These are phyloP conservation scores for Notarius quadriscutis DNA, from an alignment of 2,113 vertebrate genomes.

Conservation along the genomic window DNA sequence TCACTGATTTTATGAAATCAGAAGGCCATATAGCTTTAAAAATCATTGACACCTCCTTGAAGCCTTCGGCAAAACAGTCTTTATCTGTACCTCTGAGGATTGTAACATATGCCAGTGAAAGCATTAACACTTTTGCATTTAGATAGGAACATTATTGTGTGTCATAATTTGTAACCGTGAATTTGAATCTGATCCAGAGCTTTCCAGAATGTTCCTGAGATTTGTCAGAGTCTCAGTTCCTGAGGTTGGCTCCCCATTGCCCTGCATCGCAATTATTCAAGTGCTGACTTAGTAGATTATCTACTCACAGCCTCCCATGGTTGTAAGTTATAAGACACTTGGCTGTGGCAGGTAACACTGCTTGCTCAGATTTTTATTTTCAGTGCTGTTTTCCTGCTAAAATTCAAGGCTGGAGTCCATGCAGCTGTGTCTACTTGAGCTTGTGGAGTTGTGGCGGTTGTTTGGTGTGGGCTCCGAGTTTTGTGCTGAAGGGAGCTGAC, in stretches of 20 bases:
- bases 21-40: not conserved
- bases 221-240: constrained; percentile 6
- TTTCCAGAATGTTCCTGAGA: not conserved
- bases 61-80: not conserved
- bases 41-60: not conserved
- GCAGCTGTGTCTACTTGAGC: constrained; percentile 52
- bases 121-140: not conserved
- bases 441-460: constrained; percentile 43
- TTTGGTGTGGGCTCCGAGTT: constrained; percentile 23
- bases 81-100: not conserved
- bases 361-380: constrained; percentile 49
- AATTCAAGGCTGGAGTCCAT: constrained; percentile 45
- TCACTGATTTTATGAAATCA: no score
- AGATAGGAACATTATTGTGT: not conserved
- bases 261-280: constrained; percentile 44
- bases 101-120: not conserved
- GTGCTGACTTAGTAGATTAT: constrained; percentile 61
- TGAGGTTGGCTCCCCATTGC: constrained; percentile 1
- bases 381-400: constrained; percentile 38
- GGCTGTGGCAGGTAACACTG: constrained; percentile 37
- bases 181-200: not conserved
- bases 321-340: constrained; percentile 41
- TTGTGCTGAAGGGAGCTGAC: constrained; percentile 13
- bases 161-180: not conserved
- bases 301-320: constrained; percentile 31